A percentile compares a stretch with the other conserved stretches of the same genome.
Conservation (phyloP, 2,888 invertebrate genomes). For the Phalangium opilio region DNA sequence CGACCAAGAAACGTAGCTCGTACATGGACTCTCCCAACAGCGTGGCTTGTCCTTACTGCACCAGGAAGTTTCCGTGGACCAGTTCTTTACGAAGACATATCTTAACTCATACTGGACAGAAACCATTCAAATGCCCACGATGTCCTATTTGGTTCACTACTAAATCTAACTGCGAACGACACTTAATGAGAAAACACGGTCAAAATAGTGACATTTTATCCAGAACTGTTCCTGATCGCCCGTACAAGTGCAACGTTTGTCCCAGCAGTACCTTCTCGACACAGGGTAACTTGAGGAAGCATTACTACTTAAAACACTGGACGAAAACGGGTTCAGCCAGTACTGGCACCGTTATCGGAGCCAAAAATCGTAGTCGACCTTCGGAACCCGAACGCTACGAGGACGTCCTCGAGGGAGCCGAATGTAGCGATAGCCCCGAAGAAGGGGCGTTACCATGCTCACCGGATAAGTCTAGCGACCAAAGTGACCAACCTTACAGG, state of each 20-base stretch:
- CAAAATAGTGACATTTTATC: slow-evolving; percentile 23
- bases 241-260: slow-evolving; percentile 61
- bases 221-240: slow-evolving; percentile 57
- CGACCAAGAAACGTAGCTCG: slow-evolving; percentile 72
- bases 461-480: slow-evolving; percentile 10
- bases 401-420: slow-evolving; percentile 26
- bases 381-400: slow-evolving; percentile 5
- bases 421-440: slow-evolving; percentile 3
- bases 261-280: slow-evolving; percentile 62
- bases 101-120: slow-evolving; percentile 84
- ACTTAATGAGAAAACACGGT: slow-evolving; percentile 66
- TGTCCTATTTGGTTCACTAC: slow-evolving; percentile 89
- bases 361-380: neutral
- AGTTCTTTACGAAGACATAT: slow-evolving; percentile 89
- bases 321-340: slow-evolving; percentile 20
- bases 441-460: slow-evolving; percentile 22
- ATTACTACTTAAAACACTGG: slow-evolving; percentile 55
- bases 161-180: slow-evolving; percentile 92
- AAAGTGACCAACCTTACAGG: slow-evolving; percentile 47
- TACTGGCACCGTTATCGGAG: neutral
- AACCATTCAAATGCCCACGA: slow-evolving; percentile 86
- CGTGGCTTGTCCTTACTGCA: slow-evolving; percentile 49
- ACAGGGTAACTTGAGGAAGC: slow-evolving; percentile 59
- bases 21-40: slow-evolving; percentile 89
- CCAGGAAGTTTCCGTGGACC: slow-evolving; percentile 90